These are phyloP conservation scores for Vanessa cardui DNA, from an alignment of 2,888 invertebrate genomes.

Conservation along the genomic window DNA sequence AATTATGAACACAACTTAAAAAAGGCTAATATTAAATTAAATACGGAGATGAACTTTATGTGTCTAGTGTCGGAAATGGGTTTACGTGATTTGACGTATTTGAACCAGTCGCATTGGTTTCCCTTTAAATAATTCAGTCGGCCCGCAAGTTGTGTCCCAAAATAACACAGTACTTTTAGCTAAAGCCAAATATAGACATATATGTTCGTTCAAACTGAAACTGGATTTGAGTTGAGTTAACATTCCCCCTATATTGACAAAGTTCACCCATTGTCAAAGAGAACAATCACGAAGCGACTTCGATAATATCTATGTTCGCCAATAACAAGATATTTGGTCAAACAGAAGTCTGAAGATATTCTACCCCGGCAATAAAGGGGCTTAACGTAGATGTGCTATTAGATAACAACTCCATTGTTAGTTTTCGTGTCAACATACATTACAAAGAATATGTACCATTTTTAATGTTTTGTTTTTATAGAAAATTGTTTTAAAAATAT, in stretches of 20 bases:
- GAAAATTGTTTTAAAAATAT: background rate
- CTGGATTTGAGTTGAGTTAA: conserved; percentile 20
- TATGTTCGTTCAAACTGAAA: conserved; percentile 15
- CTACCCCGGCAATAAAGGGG: conserved; percentile 15
- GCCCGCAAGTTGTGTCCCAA: conserved; percentile 1
- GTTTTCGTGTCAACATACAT: conserved; percentile 3
- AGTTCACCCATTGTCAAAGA: conserved; percentile 29
- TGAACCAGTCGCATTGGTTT: background rate
- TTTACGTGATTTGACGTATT: background rate
- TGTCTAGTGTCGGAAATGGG: background rate
- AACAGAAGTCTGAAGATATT: conserved; percentile 18
- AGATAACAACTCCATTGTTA: background rate
- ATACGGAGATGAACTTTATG: background rate
- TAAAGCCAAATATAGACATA: conserved; percentile 3
- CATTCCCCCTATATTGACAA: conserved; percentile 26
- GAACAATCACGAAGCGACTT: conserved; percentile 20
- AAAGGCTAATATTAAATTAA: background rate
- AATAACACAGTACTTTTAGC: conserved; percentile 8
- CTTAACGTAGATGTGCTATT: conserved; percentile 1
- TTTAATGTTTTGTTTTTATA: background rate
- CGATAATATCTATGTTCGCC: conserved; percentile 27
- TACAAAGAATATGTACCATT: background rate
- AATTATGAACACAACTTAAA: background rate
- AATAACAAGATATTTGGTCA: conserved; percentile 29
- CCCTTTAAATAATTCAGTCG: conserved; percentile 8